Evolutionary conservation across 1,140 invertebrate genomes (phyloP).

Genomic region (Papilio glaucus): DNA sequence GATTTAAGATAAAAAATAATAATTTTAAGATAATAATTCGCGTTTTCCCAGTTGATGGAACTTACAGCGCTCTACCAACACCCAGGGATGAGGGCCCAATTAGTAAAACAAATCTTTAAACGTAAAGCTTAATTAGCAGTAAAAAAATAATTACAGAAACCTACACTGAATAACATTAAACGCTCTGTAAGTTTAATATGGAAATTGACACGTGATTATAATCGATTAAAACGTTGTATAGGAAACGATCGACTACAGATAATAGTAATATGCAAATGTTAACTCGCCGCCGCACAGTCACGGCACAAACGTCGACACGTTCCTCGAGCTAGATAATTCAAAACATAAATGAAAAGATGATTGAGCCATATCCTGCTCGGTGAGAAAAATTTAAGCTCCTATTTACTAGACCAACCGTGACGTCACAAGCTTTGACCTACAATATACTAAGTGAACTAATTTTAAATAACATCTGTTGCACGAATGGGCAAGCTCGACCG

Average conservation of each 20-base stretch:
- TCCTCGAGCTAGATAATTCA: not conserved
- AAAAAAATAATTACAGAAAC: not conserved
- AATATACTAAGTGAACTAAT: too few species aligned
- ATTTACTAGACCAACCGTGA: too few species aligned
- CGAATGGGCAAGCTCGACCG: too few species aligned
- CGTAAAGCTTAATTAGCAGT: not conserved
- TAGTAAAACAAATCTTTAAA: not conserved
- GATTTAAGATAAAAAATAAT: too few species aligned
- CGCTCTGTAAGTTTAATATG: conserved; percentile 31
- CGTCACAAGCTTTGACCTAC: too few species aligned
- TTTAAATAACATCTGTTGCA: too few species aligned
- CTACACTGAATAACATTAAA: not conserved
- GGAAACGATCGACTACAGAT: conserved; percentile 45
- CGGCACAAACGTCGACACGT: conserved; percentile 10
- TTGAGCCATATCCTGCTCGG: conserved; percentile 26
- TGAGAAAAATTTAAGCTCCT: not conserved
- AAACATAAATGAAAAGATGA: conserved; percentile 19
- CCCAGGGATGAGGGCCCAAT: too few species aligned
- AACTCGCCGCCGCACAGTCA: conserved; percentile 33
- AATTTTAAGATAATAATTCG: too few species aligned
- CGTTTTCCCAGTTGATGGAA: too few species aligned
- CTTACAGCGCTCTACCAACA: too few species aligned
- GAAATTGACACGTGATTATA: conserved; percentile 51
- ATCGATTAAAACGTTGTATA: conserved; percentile 53
- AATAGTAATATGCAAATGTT: conserved; percentile 52